Evolutionary conservation across 2,113 vertebrate genomes (phyloP).

Genomic region (Periophthalmodon schlosseri): DNA sequence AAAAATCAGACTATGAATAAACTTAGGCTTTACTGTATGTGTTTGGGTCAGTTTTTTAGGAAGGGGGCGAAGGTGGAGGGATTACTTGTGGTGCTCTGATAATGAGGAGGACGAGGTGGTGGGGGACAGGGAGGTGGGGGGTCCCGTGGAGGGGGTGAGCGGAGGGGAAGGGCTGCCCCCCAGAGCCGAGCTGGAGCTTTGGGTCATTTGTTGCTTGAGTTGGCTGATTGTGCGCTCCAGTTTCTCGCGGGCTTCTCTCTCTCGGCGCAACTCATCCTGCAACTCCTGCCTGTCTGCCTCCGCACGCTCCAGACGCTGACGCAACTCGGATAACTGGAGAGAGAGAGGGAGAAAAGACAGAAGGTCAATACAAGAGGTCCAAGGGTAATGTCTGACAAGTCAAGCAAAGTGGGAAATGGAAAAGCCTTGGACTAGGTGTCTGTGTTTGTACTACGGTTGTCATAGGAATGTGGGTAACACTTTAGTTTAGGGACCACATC

Average conservation of each 20-base stretch:
- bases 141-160: slow-evolving; percentile 63
- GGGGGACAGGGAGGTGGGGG: slow-evolving; percentile 54
- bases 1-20: background rate
- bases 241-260: slow-evolving; percentile 91
- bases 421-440: no score
- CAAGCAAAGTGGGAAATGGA: background rate
- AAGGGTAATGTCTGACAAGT: slow-evolving; percentile 14
- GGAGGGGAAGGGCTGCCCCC: slow-evolving; percentile 71
- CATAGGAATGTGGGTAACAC: no score
- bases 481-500: no score
- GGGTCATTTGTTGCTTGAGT: slow-evolving; percentile 89
- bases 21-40: slow-evolving; percentile 10
- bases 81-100: slow-evolving; percentile 68
- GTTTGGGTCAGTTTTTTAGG: slow-evolving; percentile 22
- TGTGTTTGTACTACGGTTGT: no score
- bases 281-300: slow-evolving; percentile 94
- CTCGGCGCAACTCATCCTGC: slow-evolving; percentile 90
- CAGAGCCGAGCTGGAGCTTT: slow-evolving; percentile 48
- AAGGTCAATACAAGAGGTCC: background rate
- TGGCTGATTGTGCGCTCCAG: slow-evolving; percentile 91
- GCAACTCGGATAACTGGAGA: slow-evolving; percentile 86
- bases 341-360: background rate
- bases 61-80: slow-evolving; percentile 7
- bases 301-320: slow-evolving; percentile 87
- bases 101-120: slow-evolving; percentile 41